phyloP scores from a whole-genome alignment of 2,888 invertebrate genomes.

The Erebia aethiops region DNA sequence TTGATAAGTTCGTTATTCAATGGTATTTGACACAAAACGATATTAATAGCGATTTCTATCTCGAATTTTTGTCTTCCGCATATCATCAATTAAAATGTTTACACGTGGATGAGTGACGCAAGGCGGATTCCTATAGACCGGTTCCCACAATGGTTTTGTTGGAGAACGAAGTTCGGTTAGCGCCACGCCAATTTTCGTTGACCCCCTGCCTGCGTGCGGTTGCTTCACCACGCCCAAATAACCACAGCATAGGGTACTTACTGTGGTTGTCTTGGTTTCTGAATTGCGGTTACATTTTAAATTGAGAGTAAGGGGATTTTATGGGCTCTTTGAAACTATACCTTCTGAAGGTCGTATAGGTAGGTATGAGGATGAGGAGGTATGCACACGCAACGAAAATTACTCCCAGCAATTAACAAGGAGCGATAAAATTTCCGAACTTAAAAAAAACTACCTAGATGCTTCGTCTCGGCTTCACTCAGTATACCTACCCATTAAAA shows the following conservation, averaged over 20 bases:
- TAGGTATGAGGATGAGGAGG: too few species aligned
- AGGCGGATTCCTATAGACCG: constrained; percentile 72
- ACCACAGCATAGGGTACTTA: constrained; percentile 27
- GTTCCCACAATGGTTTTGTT: constrained; percentile 71
- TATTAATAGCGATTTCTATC: constrained; percentile 62
- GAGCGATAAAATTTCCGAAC: too few species aligned
- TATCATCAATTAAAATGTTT: constrained; percentile 81
- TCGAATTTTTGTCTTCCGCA: constrained; percentile 72
- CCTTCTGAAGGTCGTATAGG: too few species aligned
- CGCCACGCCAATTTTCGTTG: constrained; percentile 64
- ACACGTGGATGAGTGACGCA: constrained; percentile 76
- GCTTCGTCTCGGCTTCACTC: too few species aligned
- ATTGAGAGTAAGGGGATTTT: neutral
- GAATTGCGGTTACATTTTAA: constrained; percentile 13
- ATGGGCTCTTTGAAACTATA: neutral
- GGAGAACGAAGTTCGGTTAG: constrained; percentile 69
- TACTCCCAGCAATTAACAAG: too few species aligned
- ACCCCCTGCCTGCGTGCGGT: constrained; percentile 48
- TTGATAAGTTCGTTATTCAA: constrained; percentile 33
- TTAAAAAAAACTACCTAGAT: too few species aligned
- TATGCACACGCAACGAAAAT: too few species aligned
- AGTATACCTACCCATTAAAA: too few species aligned
- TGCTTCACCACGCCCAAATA: constrained; percentile 31
- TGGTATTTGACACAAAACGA: constrained; percentile 50
- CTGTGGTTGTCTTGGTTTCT: constrained; percentile 19